Evolutionary conservation across 2,888 invertebrate species (phyloP).

Genomic region (Elysia crispata): DNA sequence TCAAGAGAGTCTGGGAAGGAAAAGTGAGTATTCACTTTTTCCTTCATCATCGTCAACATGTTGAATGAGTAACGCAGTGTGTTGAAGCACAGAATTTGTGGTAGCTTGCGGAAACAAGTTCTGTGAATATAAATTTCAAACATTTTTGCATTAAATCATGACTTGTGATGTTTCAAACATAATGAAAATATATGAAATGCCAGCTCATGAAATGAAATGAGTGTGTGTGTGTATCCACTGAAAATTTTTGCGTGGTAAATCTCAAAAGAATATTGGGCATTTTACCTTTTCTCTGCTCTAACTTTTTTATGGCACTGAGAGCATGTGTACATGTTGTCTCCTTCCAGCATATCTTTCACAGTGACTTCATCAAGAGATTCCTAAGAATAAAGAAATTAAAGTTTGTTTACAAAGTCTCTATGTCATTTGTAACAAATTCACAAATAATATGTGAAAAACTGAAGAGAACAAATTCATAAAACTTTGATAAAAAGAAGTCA

Average conservation of each 20-base stretch:
- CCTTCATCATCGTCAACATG: slow-evolving; percentile 97
- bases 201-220: too few species aligned
- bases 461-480: too few species aligned
- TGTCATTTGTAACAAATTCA: too few species aligned
- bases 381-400: slow-evolving; percentile 54
- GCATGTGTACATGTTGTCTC: slow-evolving; percentile 98
- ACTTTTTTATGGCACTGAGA: slow-evolving; percentile 97
- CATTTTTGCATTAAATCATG: background rate
- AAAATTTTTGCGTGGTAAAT: too few species aligned
- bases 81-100: slow-evolving; percentile 95
- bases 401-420: too few species aligned
- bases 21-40: slow-evolving; percentile 97
- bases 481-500: too few species aligned
- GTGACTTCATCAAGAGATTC: slow-evolving; percentile 98
- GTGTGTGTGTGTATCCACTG: too few species aligned
- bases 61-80: slow-evolving; percentile 98
- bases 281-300: slow-evolving; percentile 91
- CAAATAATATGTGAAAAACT: too few species aligned
- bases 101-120: slow-evolving; percentile 95
- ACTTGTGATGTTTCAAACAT: too few species aligned
- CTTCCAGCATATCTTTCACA: slow-evolving; percentile 96
- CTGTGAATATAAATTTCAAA: slow-evolving; percentile 77
- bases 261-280: background rate
- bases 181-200: too few species aligned
- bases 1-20: slow-evolving; percentile 94